These are phyloP conservation scores for Forbesichthys agassizii DNA, from an alignment of 2,113 vertebrate species.

Conservation along the genomic window DNA sequence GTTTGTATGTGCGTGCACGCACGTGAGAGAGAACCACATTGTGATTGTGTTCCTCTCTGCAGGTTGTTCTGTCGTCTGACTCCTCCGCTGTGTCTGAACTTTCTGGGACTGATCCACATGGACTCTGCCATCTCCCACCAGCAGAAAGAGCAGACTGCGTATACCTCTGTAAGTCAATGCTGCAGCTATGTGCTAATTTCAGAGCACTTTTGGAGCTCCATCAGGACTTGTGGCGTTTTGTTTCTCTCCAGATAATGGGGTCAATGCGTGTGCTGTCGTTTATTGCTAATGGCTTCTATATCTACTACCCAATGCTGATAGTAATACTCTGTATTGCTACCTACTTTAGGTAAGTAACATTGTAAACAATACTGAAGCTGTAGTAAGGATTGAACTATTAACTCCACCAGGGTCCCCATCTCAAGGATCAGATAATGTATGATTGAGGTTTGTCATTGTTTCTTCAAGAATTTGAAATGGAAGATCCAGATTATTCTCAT, in stretches of 20 bases:
- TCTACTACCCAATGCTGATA: conserved; percentile 98
- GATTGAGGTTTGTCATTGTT: too few species aligned
- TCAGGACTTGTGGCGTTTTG: neutral
- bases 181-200: neutral
- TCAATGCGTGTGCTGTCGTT: conserved; percentile 94
- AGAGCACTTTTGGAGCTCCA: neutral
- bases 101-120: conserved; percentile 97
- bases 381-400: too few species aligned
- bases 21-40: neutral
- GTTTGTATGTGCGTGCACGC: neutral
- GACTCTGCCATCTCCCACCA: conserved; percentile 92
- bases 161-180: conserved; percentile 86
- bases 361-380: neutral
- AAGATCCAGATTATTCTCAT: too few species aligned
- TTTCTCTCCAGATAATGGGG: conserved; percentile 89
- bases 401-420: too few species aligned
- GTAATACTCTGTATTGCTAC: conserved; percentile 98
- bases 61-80: conserved; percentile 98
- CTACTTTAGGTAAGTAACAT: conserved; percentile 88
- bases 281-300: conserved; percentile 96
- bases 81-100: conserved; percentile 96
- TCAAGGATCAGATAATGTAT: too few species aligned
- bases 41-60: conserved; percentile 1
- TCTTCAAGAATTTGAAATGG: too few species aligned
- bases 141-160: conserved; percentile 89